These are phyloP conservation scores for Helicoverpa assulta DNA, from an alignment of 2,888 invertebrate species.

Conservation along the genomic window DNA sequence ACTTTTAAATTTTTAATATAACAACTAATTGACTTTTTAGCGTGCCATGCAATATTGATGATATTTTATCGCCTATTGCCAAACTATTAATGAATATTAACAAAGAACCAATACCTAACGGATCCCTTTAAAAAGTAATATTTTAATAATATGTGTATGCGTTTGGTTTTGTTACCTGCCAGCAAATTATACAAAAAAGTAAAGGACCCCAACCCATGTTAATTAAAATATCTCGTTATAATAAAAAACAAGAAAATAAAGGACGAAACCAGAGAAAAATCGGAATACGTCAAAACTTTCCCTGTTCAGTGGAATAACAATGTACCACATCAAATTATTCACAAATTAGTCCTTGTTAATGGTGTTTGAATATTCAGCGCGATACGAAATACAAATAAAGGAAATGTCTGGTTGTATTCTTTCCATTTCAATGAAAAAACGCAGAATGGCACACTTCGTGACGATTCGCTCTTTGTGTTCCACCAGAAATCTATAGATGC, in stretches of 20 bases:
- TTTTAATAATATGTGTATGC: too few species aligned
- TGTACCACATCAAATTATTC: conserved; percentile 58
- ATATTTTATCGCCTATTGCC: neutral
- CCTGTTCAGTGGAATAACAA: conserved; percentile 45
- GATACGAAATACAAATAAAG: conserved; percentile 58
- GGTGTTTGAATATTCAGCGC: conserved; percentile 60
- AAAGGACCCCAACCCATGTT: conserved; percentile 3
- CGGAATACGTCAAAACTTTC: conserved; percentile 32
- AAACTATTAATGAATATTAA: neutral
- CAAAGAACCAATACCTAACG: neutral
- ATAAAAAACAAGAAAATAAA: conserved; percentile 29
- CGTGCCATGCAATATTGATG: neutral
- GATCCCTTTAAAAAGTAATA: neutral
- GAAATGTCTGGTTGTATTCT: conserved; percentile 62
- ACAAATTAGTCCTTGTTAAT: conserved; percentile 61
- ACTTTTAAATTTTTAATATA: neutral
- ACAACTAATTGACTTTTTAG: neutral
- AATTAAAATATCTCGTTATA: conserved; percentile 49
- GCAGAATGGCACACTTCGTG: conserved; percentile 61
- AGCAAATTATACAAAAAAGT: neutral
- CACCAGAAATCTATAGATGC: conserved; percentile 62
- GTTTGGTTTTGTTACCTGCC: neutral
- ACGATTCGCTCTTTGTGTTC: conserved; percentile 65
- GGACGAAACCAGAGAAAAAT: conserved; percentile 34
- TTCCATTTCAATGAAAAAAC: conserved; percentile 64